Base-by-base conservation (phyloP, 2,888 invertebrate species). In the Caenorhabditis virilis region DNA sequence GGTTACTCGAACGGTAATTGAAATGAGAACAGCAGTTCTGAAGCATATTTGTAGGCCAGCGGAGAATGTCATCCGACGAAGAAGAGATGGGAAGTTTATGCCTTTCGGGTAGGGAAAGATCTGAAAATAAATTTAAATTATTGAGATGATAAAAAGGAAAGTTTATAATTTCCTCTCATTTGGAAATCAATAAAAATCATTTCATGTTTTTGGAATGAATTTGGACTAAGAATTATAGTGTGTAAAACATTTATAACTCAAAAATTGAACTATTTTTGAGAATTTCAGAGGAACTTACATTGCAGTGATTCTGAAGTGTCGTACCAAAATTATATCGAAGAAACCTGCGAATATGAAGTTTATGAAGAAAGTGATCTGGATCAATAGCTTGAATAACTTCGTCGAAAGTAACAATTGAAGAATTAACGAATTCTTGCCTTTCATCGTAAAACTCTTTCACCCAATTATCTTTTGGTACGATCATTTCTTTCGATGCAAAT, bases 61-160 rank as follows among this genome's bases (percentile, higher is more conserved):
- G 4, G 58, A 58, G 26, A 64, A 58, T 45, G 58, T 50, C 54
- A 58, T 58, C 16, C 45, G 45, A 15, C 64, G 64, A n/a, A 64
- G 49, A 7, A 64, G 36, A 4, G 58, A 58, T 0, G 64, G 64
- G 18, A 64, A 54, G 36, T 54, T 55, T 7, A 30, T 30, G 11
- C 50, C 50, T 9, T 58, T 47, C 26, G 64, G 64, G 20, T 64
- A 58, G 3, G 58, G 54, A n/a, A 58, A 54, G 7, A 46, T 16
- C 9, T 39, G n/a, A n/a, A n/a, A n/a, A n/a, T n/a, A n/a, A n/a
- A n/a, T n/a, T n/a, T n/a, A n/a, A n/a, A n/a, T n/a, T n/a, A n/a
- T n/a, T n/a, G n/a, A n/a, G n/a, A n/a, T n/a, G n/a, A n/a, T n/a
- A n/a, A n/a, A n/a, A n/a, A n/a, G n/a, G n/a, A 20, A 39, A 39